A percentile compares a stretch with the other conserved stretches of the same genome.
Evolutionary conservation across 2,888 invertebrate species (phyloP).

Genomic region (Drosophila pegasa): DNA sequence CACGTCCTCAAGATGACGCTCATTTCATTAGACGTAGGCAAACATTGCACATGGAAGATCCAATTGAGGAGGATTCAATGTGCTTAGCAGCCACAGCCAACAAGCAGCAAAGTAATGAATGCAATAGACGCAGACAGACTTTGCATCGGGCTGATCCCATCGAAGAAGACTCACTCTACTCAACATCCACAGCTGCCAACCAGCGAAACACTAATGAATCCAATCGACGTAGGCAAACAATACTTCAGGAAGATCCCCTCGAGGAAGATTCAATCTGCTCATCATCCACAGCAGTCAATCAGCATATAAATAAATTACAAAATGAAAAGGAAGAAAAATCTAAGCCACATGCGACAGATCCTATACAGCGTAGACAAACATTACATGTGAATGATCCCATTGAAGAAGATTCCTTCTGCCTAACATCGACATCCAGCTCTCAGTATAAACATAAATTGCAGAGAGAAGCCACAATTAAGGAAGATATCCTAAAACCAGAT

Average conservation of each 20-base stretch:
- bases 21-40: constrained; percentile 4
- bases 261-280: constrained; percentile 13
- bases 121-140: neutral
- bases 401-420: constrained; percentile 28
- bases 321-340: neutral
- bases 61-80: constrained; percentile 14
- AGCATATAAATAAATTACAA: constrained; percentile 10
- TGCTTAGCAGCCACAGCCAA: neutral
- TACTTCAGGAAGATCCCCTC: constrained; percentile 12
- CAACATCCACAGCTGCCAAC: neutral
- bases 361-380: constrained; percentile 8
- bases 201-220: neutral
- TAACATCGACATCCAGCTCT: neutral
- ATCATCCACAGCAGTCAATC: neutral
- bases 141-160: neutral
- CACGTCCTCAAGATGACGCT: neutral
- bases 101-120: neutral
- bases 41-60: constrained; percentile 7
- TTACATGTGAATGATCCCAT: constrained; percentile 17
- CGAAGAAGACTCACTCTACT: constrained; percentile 10
- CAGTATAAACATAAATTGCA: neutral
- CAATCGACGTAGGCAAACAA: constrained; percentile 11
- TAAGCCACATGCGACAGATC: neutral
- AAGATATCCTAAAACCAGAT: neutral
- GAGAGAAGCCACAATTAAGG: neutral